phyloP scores from a whole-genome alignment of 2,888 invertebrate species.

The Cephus sareptanus region DNA sequence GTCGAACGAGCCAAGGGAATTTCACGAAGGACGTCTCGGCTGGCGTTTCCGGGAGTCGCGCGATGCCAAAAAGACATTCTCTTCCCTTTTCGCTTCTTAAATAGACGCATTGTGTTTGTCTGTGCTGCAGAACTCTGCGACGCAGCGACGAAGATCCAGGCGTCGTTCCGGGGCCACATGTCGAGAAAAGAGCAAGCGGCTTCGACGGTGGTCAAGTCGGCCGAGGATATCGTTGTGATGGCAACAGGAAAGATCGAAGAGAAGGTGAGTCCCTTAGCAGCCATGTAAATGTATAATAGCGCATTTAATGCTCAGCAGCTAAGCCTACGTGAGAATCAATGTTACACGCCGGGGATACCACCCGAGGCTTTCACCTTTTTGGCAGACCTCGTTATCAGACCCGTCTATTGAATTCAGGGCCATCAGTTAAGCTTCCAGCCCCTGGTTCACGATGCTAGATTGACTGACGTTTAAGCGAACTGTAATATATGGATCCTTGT shows the following conservation, averaged over 20 bases:
- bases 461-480: not conserved
- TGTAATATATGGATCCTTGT: not conserved
- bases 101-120: not conserved
- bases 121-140: slow-evolving; percentile 76
- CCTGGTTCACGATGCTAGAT: not conserved
- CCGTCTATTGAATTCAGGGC: not conserved
- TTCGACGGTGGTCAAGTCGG: slow-evolving; percentile 47
- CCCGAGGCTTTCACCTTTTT: not conserved
- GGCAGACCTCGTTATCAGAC: not conserved
- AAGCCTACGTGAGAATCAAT: not conserved
- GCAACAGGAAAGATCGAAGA: slow-evolving; percentile 57
- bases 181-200: slow-evolving; percentile 76
- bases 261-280: slow-evolving; percentile 50
- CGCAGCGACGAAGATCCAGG: slow-evolving; percentile 92
- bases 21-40: not conserved
- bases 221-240: slow-evolving; percentile 55
- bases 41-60: not conserved
- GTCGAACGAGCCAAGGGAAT: not conserved
- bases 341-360: not conserved
- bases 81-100: not conserved
- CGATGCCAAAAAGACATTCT: not conserved
- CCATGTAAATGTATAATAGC: not conserved
- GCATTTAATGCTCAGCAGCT: not conserved
- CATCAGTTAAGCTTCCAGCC: not conserved
- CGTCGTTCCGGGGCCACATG: slow-evolving; percentile 91